These are phyloP conservation scores for Tetheella fluctuosa DNA, from an alignment of 2,888 invertebrate genomes.

Conservation along the genomic window DNA sequence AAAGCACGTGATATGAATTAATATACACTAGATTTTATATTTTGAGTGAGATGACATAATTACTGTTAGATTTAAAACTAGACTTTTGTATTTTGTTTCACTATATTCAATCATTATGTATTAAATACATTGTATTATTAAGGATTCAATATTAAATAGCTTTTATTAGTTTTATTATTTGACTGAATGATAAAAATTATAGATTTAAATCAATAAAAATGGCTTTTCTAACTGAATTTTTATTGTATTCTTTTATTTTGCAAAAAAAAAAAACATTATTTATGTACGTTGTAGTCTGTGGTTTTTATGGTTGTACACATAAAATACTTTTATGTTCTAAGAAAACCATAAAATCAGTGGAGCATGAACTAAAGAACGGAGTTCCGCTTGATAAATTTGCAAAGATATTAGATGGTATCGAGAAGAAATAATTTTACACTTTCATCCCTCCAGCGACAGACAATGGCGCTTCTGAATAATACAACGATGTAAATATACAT, in stretches of 20 bases:
- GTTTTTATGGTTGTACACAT: slow-evolving; percentile 21
- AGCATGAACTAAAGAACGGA: slow-evolving; percentile 30
- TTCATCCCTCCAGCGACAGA: neutral
- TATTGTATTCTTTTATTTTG: slow-evolving; percentile 7
- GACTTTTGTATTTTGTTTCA: neutral
- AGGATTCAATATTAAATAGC: too few species aligned
- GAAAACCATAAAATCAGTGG: slow-evolving; percentile 38
- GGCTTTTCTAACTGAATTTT: neutral
- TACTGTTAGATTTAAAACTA: neutral
- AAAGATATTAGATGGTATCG: slow-evolving; percentile 31
- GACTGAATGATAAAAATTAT: slow-evolving; percentile 3
- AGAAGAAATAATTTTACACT: slow-evolving; percentile 20
- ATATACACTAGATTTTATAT: too few species aligned
- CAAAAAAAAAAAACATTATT: neutral
- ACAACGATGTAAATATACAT: neutral
- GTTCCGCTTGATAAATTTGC: slow-evolving; percentile 37
- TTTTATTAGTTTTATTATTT: too few species aligned
- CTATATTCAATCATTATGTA: too few species aligned
- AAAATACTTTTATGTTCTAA: slow-evolving; percentile 35
- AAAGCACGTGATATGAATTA: too few species aligned
- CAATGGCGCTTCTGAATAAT: neutral
- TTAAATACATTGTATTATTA: too few species aligned
- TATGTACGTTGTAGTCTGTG: neutral
- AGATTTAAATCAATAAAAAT: neutral
- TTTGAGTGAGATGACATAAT: too few species aligned